Conservation (phyloP, 2,797 vertebrate genomes). For the Anisognathus igniventris region DNA sequence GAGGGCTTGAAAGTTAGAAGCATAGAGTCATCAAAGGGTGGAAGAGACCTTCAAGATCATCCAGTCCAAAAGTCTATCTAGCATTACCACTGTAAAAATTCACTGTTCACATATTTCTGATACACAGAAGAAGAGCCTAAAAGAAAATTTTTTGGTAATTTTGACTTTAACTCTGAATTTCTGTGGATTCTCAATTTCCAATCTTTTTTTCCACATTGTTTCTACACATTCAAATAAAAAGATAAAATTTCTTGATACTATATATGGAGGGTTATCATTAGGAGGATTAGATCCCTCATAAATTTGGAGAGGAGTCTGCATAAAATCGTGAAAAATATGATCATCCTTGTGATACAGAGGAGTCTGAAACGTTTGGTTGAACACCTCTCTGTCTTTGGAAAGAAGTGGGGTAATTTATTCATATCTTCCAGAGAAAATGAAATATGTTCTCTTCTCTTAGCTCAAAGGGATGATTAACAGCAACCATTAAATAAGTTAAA, state of each 20-base stretch:
- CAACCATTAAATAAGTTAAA: constrained; percentile 17
- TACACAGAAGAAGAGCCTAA: background rate
- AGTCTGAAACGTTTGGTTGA: background rate
- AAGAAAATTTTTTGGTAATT: background rate
- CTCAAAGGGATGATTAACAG: constrained; percentile 24
- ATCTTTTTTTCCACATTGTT: background rate
- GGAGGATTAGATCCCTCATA: background rate
- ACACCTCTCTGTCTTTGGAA: background rate
- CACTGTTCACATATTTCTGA: background rate
- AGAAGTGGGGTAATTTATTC: background rate
- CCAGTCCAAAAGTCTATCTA: background rate
- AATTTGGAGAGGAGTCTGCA: background rate
- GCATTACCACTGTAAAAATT: background rate
- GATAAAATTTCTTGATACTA: background rate
- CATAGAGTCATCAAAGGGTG: background rate
- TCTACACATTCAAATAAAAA: background rate
- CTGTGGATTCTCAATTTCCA: background rate
- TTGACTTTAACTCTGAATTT: background rate
- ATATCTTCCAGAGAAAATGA: background rate
- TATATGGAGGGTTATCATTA: background rate
- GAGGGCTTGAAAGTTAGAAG: background rate
- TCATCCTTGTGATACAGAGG: background rate
- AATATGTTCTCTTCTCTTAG: constrained; percentile 19
- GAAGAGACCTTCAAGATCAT: background rate
- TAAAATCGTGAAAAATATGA: background rate